Base-by-base conservation (phyloP, 2,113 vertebrate species). In the Leptobrachium ailaonicum region DNA sequence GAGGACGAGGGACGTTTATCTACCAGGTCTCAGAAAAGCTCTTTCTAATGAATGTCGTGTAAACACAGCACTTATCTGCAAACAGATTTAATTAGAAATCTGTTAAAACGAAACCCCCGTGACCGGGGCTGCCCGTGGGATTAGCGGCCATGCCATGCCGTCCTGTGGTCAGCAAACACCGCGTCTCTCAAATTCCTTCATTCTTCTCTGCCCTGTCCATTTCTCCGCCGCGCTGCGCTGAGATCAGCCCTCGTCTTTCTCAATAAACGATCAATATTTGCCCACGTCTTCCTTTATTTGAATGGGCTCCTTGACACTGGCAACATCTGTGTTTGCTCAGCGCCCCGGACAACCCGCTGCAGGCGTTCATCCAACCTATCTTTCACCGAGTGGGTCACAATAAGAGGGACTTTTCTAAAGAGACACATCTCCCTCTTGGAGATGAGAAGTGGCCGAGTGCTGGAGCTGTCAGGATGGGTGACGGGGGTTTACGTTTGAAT, bases 1-100 rank as follows among this genome's bases (percentile, higher is more conserved):
- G 56, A 60, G 56, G 56, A 12, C 11, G 2, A 32, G 44, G 9
- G 62, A 62, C 41, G 41, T 7, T 42, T 5, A 47, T 50, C 64
- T 60, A 6, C 71, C 8, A 20, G 62, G 54, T 3, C 56, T n/a
- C 44, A 62, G 10, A 10, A n/a, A 10, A 41, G 53, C 54, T 41
- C 7, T 6, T 40, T 40, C 71, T 69, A 47, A 75, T 75, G 79
- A 81, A 75, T 58, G 50, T 12, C 44, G 54, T 50, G 41, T 81
- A 68, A 81, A 81, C 79, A 62, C 47, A 41, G 64, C 3, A 69
- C 79, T 81, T 81, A 75, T 75, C 79, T 75, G 54, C 69, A 81
- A 81, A 81, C 79, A 74, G 79, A 75, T 75, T 81, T 81, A 81
- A 81, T 81, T 81, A 81, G 79, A 81, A 81, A 73, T 74, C 79